phyloP scores from a whole-genome alignment of 2,797 vertebrate genomes.

The Aphelocoma californica region DNA sequence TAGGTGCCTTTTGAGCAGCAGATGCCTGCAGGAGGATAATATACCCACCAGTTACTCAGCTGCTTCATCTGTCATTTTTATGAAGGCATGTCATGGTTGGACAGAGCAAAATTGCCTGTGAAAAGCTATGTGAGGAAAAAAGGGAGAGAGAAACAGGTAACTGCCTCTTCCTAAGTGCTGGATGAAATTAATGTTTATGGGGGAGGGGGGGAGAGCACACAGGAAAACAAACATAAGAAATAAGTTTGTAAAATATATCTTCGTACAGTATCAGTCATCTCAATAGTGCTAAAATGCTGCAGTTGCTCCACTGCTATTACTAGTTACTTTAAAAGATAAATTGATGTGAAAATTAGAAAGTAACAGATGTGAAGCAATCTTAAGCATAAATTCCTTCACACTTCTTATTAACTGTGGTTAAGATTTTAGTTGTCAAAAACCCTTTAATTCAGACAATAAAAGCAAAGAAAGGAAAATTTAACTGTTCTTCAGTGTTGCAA shows the following conservation, averaged over 20 bases:
- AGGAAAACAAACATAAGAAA: conserved; percentile 25
- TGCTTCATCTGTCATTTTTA: conserved; percentile 64
- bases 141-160: conserved; percentile 29
- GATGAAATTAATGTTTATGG: conserved; percentile 34
- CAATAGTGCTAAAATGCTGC: neutral
- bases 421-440: conserved; percentile 45
- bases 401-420: conserved; percentile 37
- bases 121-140: conserved; percentile 49
- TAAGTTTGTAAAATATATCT: conserved; percentile 19
- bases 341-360: conserved; percentile 41
- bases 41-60: conserved; percentile 54
- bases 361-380: conserved; percentile 61
- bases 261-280: neutral
- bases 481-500: conserved; percentile 28
- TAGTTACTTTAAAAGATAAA: conserved; percentile 22
- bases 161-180: conserved; percentile 9
- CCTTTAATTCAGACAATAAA: conserved; percentile 42
- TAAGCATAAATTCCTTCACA: conserved; percentile 60
- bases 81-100: conserved; percentile 52
- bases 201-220: neutral
- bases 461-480: conserved; percentile 37
- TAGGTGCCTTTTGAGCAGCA: conserved; percentile 43
- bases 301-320: neutral
- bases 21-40: conserved; percentile 53
- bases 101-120: conserved; percentile 53